These are phyloP conservation scores for Laothoe populi DNA, from an alignment of 2,888 invertebrate species.

Conservation along the genomic window DNA sequence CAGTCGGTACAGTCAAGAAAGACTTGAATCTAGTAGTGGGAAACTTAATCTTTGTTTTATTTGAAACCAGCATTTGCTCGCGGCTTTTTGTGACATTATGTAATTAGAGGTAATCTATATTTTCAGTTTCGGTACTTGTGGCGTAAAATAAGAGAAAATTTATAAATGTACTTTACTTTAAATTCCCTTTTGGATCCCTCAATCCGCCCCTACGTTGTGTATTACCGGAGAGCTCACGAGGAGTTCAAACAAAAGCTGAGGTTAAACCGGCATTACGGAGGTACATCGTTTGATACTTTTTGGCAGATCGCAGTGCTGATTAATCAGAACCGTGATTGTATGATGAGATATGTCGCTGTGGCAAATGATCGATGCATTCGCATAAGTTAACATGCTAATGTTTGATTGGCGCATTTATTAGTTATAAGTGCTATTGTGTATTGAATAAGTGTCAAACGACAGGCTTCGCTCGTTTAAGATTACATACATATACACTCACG, in stretches of 20 bases:
- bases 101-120: no score
- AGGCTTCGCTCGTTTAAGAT: no score
- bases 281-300: conserved; percentile 22
- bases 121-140: background rate
- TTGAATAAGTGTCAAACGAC: no score
- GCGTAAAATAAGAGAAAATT: background rate
- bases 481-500: no score
- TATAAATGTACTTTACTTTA: background rate
- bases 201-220: conserved; percentile 23
- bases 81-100: no score
- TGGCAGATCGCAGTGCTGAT: conserved; percentile 11
- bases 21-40: no score
- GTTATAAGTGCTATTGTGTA: no score
- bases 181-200: background rate
- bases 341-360: background rate
- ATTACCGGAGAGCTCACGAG: conserved; percentile 41
- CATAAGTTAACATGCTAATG: background rate
- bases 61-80: no score
- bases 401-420: background rate
- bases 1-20: no score
- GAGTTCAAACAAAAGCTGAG: conserved; percentile 46
- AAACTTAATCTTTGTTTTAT: no score
- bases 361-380: background rate
- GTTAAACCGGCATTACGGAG: conserved; percentile 36
- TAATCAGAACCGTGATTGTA: conserved; percentile 15